Conservation (phyloP, 2,113 vertebrate genomes). For the Cinclus mexicanus region DNA sequence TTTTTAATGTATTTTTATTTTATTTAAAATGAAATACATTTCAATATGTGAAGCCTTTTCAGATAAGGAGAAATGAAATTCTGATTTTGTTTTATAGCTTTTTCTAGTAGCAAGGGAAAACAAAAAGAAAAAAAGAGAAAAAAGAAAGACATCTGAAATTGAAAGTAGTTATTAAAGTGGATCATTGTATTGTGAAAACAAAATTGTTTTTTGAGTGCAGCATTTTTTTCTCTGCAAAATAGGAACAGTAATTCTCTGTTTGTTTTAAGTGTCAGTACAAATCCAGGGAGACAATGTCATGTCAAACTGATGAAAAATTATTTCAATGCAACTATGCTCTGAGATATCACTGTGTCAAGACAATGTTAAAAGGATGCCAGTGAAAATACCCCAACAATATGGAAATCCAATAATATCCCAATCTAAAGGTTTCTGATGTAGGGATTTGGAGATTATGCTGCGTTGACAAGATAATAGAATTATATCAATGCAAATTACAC, state of each 20-base stretch:
- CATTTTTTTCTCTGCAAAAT: background rate
- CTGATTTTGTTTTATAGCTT: background rate
- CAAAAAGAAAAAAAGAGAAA: background rate
- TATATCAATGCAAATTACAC: background rate
- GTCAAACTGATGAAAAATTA: slow-evolving; percentile 1
- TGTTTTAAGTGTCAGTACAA: background rate
- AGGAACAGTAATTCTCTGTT: background rate
- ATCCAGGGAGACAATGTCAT: background rate
- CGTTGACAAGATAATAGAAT: background rate
- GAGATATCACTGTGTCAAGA: background rate
- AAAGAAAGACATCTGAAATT: background rate
- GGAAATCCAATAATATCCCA: background rate
- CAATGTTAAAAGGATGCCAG: background rate
- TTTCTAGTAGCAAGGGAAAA: background rate
- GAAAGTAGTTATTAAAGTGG: background rate
- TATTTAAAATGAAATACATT: background rate
- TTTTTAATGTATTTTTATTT: background rate
- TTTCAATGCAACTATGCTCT: background rate
- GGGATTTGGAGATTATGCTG: background rate
- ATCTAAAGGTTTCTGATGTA: background rate
- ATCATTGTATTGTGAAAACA: background rate
- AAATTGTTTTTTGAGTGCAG: background rate
- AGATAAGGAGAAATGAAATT: background rate
- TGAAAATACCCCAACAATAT: background rate
- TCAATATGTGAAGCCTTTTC: background rate